These are phyloP conservation scores for Ophion obscuratus DNA, from an alignment of 2,888 invertebrate species.

Conservation along the genomic window DNA sequence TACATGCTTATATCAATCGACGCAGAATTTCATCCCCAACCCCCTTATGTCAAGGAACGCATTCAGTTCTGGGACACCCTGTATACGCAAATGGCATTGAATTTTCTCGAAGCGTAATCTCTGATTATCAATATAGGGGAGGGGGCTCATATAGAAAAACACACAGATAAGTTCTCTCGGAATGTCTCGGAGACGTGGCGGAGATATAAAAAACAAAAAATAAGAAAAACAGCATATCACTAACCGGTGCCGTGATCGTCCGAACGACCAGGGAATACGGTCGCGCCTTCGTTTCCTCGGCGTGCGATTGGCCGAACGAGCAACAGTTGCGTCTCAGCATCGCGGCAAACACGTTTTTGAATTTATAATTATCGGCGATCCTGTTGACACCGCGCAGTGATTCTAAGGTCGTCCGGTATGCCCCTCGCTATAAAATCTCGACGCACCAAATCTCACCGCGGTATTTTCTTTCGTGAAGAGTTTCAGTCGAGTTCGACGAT, in stretches of 20 bases:
- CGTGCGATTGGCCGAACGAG: slow-evolving; percentile 72
- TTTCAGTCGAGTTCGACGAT: slow-evolving; percentile 33
- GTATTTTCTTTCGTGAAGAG: slow-evolving; percentile 60
- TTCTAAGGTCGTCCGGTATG: slow-evolving; percentile 71
- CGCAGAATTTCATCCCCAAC: no score
- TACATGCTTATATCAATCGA: no score
- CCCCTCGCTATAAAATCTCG: slow-evolving; percentile 74
- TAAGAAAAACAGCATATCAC: slow-evolving; percentile 60
- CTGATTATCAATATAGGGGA: neutral
- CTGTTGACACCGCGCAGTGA: slow-evolving; percentile 56
- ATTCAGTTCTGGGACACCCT: no score
- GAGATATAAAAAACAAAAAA: slow-evolving; percentile 2
- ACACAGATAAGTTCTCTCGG: slow-evolving; percentile 48
- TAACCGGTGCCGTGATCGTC: slow-evolving; percentile 66
- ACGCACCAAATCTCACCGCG: slow-evolving; percentile 53
- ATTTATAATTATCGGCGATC: slow-evolving; percentile 69
- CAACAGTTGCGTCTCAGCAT: slow-evolving; percentile 20
- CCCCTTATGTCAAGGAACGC: no score
- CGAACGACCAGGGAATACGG: slow-evolving; percentile 48
- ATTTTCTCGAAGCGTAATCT: slow-evolving; percentile 13
- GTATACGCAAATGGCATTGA: neutral
- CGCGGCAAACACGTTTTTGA: slow-evolving; percentile 76
- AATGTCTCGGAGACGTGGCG: neutral
- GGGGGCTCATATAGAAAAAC: slow-evolving; percentile 36
- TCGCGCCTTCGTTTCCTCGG: slow-evolving; percentile 73